These are phyloP conservation scores for Zapornia atra DNA, from an alignment of 2,113 vertebrate species.

Conservation along the genomic window DNA sequence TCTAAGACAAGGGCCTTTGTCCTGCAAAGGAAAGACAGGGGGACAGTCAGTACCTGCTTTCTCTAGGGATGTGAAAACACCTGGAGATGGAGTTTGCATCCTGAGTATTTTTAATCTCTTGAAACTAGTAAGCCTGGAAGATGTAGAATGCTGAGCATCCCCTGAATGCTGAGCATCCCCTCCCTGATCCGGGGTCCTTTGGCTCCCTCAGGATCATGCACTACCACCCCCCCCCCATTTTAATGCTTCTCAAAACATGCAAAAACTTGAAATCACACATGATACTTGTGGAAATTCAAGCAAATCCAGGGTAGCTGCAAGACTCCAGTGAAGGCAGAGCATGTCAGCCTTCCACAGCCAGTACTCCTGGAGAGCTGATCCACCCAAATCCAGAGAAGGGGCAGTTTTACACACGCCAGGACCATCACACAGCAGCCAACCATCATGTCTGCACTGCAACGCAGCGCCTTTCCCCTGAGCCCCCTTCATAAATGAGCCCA, in stretches of 20 bases:
- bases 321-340: background rate
- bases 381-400: background rate
- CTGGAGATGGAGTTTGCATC: background rate
- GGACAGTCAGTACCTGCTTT: background rate
- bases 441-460: background rate
- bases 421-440: background rate
- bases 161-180: background rate
- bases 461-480: background rate
- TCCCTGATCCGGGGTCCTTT: fast-evolving
- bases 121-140: background rate
- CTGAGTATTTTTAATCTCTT: background rate
- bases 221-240: too few species aligned
- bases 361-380: background rate
- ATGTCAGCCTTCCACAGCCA: background rate
- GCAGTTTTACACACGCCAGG: background rate
- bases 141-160: background rate
- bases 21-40: slow-evolving; percentile 70
- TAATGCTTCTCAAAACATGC: slow-evolving; percentile 11
- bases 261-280: background rate
- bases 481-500: background rate
- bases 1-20: slow-evolving; percentile 96
- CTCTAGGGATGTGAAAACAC: background rate
- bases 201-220: background rate
- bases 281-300: background rate
- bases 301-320: background rate